Percentiles rank a stretch among this genome's conserved stretches.
Conservation (phyloP, 2,888 invertebrate genomes). For the Atherix ibis region DNA sequence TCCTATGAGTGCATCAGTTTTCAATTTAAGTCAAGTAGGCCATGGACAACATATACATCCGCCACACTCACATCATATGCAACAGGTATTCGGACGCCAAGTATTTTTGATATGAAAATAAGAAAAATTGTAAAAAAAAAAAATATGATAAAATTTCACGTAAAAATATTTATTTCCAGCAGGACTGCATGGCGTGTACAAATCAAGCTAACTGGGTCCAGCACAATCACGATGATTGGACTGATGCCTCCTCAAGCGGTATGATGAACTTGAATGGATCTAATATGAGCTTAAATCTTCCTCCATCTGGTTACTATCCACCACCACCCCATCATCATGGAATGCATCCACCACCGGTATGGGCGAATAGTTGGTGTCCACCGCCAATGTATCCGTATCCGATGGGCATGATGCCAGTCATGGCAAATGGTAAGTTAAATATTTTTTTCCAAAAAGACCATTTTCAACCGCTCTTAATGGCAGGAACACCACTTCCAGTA, state of each 20-base stretch:
- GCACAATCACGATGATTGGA: conserved; percentile 25
- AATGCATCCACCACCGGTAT: conserved; percentile 21
- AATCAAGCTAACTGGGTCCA: too few species aligned
- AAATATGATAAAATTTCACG: not conserved
- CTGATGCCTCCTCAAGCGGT: conserved; percentile 18
- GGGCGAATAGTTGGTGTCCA: conserved; percentile 14
- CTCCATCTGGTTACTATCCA: conserved; percentile 27
- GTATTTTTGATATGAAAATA: too few species aligned
- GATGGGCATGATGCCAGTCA: conserved; percentile 31
- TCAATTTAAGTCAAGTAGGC: conserved; percentile 35
- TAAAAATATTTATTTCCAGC: not conserved
- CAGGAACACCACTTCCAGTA: conserved; percentile 23
- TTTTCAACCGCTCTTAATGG: conserved; percentile 14
- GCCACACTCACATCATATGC: conserved; percentile 35
- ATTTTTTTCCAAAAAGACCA: not conserved
- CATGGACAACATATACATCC: conserved; percentile 19
- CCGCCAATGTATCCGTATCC: conserved; percentile 27
- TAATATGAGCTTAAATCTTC: conserved; percentile 39
- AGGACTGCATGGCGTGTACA: not conserved
- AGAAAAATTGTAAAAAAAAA: too few species aligned
- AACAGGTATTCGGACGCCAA: conserved; percentile 17
- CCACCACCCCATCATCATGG: too few species aligned
- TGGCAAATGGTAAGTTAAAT: conserved; percentile 27
- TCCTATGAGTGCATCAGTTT: conserved; percentile 37
- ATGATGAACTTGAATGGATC: conserved; percentile 31